Evolutionary conservation across 2,797 vertebrate genomes (phyloP).

Genomic region (Pogonophryne albipinna): DNA sequence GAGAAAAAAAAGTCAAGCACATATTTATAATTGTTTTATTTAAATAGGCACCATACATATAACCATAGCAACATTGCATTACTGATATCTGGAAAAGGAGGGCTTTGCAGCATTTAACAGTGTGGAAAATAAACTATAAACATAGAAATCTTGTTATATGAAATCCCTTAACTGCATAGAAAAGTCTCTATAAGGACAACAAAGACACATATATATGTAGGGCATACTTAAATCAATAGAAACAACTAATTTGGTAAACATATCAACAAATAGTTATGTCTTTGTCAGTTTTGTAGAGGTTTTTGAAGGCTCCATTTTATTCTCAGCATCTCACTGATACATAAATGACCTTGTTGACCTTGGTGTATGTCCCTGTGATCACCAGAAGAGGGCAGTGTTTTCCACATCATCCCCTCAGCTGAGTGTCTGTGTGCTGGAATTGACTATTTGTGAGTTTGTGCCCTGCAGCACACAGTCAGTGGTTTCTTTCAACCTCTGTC

Average conservation of each 20-base stretch:
- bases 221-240: background rate
- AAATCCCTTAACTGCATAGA: background rate
- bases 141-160: background rate
- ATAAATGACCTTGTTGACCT: background rate
- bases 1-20: too few relatives aligned
- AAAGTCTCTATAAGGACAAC: background rate
- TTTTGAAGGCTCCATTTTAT: background rate
- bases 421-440: background rate
- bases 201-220: background rate
- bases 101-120: background rate
- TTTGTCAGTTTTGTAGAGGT: background rate
- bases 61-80: too few relatives aligned
- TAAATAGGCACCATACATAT: too few relatives aligned
- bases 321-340: background rate
- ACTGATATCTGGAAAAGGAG: too few relatives aligned
- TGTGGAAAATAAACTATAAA: background rate
- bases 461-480: slow-evolving; percentile 34
- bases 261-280: background rate
- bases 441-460: slow-evolving; percentile 4
- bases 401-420: background rate
- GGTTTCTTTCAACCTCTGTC: slow-evolving; percentile 32
- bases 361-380: background rate
- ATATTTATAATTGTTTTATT: too few relatives aligned
- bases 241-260: background rate
- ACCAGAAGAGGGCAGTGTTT: slow-evolving; percentile 54